Evolutionary conservation across 2,113 vertebrate genomes (phyloP).

Genomic region (Ancistrus triradiatus): DNA sequence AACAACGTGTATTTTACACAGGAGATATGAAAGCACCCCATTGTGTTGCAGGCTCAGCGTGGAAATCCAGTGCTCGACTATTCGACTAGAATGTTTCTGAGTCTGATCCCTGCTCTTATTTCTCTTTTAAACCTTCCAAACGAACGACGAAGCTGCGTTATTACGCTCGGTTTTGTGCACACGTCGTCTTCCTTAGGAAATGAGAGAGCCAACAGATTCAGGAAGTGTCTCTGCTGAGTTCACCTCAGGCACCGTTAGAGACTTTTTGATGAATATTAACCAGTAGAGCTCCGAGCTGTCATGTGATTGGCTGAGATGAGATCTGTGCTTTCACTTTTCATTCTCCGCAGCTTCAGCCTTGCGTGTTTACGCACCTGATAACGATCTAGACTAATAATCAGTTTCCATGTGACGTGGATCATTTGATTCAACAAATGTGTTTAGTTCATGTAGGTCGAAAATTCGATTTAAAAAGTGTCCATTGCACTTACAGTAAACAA

Average conservation of each 20-base stretch:
- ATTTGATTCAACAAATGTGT: too few species aligned
- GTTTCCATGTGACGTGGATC: too few species aligned
- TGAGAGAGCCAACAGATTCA: background rate
- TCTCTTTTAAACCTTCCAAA: background rate
- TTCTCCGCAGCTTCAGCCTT: too few species aligned
- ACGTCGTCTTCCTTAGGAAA: background rate
- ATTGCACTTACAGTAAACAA: too few species aligned
- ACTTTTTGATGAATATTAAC: slow-evolving; percentile 11
- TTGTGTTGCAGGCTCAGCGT: background rate
- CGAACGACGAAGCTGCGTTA: too few species aligned
- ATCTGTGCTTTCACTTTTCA: too few species aligned
- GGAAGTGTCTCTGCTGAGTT: background rate
- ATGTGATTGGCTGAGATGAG: background rate
- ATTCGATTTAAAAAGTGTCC: too few species aligned
- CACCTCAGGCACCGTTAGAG: background rate
- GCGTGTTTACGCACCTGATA: too few species aligned
- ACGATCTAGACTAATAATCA: too few species aligned
- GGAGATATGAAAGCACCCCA: slow-evolving; percentile 44
- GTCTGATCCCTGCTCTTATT: background rate
- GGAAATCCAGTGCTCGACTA: background rate
- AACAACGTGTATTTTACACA: slow-evolving; percentile 69
- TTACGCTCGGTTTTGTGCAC: background rate
- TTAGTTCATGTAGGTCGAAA: too few species aligned
- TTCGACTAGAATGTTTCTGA: background rate
- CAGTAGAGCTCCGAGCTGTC: background rate